phyloP scores from a whole-genome alignment of 2,797 vertebrate species.

The Apogon talboti region DNA sequence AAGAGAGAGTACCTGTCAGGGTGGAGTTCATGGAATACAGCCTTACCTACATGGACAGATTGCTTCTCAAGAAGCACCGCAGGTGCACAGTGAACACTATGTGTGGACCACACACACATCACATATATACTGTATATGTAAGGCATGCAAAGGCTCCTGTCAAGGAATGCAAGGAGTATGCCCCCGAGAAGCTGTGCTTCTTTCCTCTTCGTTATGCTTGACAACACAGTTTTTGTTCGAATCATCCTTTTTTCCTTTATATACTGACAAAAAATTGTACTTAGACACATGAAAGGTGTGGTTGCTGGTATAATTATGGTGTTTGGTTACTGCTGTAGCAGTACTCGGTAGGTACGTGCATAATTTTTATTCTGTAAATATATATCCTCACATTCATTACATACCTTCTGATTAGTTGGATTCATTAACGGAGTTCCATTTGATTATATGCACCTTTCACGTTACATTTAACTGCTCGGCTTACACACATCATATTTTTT shows the following conservation, averaged over 20 bases:
- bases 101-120: constrained; percentile 11
- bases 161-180: neutral
- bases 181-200: neutral
- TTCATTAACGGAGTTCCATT: too few species aligned
- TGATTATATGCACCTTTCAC: constrained; percentile 1
- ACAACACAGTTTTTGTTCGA: constrained; percentile 6
- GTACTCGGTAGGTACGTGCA: neutral
- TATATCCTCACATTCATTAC: too few species aligned
- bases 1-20: constrained; percentile 73
- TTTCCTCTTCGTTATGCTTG: constrained; percentile 6
- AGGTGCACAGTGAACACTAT: constrained; percentile 79
- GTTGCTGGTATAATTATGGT: neutral
- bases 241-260: neutral
- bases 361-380: too few species aligned
- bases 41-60: constrained; percentile 91
- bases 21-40: constrained; percentile 87
- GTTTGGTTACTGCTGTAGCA: neutral
- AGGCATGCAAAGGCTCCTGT: constrained; percentile 17
- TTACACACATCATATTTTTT: constrained; percentile 14
- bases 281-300: neutral
- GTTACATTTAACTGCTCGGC: constrained; percentile 1
- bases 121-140: neutral
- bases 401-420: too few species aligned
- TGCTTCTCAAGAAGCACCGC: constrained; percentile 91
- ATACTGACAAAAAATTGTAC: neutral